Base-by-base conservation (phyloP, 2,113 vertebrate genomes). In the Rousettus leschenaultii region DNA sequence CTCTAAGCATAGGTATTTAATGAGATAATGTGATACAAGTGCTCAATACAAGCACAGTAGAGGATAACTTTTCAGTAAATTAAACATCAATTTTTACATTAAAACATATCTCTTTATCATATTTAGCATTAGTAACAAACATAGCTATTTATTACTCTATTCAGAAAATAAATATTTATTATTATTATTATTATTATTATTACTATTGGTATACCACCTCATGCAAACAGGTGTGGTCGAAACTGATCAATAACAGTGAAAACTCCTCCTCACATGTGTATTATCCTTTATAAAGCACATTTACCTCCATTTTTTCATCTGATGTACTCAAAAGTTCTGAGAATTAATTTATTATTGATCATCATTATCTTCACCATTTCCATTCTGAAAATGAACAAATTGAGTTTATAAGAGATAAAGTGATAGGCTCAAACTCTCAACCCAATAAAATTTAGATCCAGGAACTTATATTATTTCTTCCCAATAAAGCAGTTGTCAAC, bases 11-110 rank as follows among this genome's bases (percentile, higher is more conserved):
- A n/a, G 61, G 7, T 70, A 57, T 86, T 75, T 83, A 89, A 57
- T 82, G 40, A 95, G 18, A 90, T 74, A 78, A 55, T 66, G 8
- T 65, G 66, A 83, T 53, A 68, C 71, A 96, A 94, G 4, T 51
- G 9, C 8, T 66, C 40, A 51, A 3, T 28, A 40, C 3, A 82
- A 95, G 30, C 65, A 89, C 12, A 65, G 16, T 6, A 78, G 38
- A 75, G 19, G 95, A 55, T 12, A 92, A 35, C 22, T 84, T 89
- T 96, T 82, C n/a, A 66, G 19, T 63, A 79, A 89, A 68, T 91
- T 84, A 75, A 79, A 14, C 13, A 48, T 65, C 16, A 55, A 63
- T 78, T 16, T 7, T 48, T 78, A 1, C n/a, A 43, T 45, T 33
- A 63, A 86, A 61, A 55, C 30, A 79, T 80, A 68, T 35, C 2